Conservation (phyloP, 2,113 vertebrate species). For the Columba livia region DNA sequence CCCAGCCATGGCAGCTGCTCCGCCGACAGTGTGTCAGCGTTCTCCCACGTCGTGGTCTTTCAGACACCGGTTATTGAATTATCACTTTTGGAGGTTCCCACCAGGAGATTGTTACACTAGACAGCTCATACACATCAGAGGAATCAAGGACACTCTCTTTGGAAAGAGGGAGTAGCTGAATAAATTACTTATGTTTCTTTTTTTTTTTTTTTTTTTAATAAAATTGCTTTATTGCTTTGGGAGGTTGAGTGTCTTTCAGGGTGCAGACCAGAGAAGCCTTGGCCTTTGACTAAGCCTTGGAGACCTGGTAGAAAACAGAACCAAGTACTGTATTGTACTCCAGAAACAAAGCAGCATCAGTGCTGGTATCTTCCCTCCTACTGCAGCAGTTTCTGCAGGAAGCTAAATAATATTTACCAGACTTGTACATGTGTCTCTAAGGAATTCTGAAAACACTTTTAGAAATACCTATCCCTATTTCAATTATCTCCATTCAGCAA, state of each 20-base stretch:
- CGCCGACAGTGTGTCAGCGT: background rate
- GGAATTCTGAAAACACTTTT: constrained; percentile 50
- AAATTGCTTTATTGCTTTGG: background rate
- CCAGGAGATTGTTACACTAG: background rate
- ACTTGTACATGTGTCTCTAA: background rate
- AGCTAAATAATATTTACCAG: constrained; percentile 41
- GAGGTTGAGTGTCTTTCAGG: background rate
- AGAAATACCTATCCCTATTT: constrained; percentile 62
- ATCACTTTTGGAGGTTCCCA: background rate
- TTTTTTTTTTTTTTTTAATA: background rate
- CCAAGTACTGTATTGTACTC: background rate
- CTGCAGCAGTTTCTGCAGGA: constrained; percentile 30
- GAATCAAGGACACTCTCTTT: background rate
- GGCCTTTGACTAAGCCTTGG: background rate
- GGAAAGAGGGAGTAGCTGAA: background rate
- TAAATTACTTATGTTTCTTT: background rate
- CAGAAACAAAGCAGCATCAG: background rate
- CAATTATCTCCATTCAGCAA: constrained; percentile 61
- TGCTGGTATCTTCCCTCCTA: background rate
- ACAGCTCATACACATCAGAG: fast-evolving
- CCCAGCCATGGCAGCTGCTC: background rate
- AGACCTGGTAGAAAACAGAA: background rate
- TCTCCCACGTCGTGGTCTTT: background rate
- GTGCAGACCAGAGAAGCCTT: background rate
- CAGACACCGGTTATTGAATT: background rate